phyloP scores from a whole-genome alignment of 1,140 invertebrate genomes.

The Drosophila melanogaster region DNA sequence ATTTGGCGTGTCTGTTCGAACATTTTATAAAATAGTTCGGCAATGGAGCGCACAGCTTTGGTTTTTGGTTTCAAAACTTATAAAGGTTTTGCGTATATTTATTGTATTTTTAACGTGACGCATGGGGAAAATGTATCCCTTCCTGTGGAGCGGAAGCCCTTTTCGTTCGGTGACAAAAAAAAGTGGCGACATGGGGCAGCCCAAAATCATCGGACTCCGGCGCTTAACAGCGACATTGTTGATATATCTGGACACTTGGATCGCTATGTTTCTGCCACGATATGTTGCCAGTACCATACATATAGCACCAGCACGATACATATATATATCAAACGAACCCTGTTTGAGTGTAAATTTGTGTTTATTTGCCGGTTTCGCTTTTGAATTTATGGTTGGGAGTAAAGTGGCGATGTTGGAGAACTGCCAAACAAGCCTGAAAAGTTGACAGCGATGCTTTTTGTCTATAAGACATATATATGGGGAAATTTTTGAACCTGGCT shows the following conservation, averaged over 20 bases:
- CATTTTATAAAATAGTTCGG: constrained; percentile 53
- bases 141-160: constrained; percentile 33
- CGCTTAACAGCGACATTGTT: constrained; percentile 66
- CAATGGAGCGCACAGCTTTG: constrained; percentile 40
- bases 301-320: no score
- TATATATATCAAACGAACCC: not conserved
- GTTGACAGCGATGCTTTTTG: constrained; percentile 22
- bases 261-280: constrained; percentile 44
- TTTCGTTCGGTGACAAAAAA: constrained; percentile 28
- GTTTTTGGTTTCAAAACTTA: constrained; percentile 38
- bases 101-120: constrained; percentile 42
- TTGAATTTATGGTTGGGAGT: constrained; percentile 37
- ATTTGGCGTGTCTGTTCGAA: constrained; percentile 10
- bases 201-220: constrained; percentile 21
- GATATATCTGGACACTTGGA: constrained; percentile 71
- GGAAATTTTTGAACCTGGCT: not conserved
- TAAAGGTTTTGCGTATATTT: constrained; percentile 21
- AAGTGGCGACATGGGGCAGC: constrained; percentile 15
- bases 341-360: constrained; percentile 16
- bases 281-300: constrained; percentile 37
- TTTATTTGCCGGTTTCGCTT: constrained; percentile 35
- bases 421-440: constrained; percentile 29
- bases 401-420: constrained; percentile 5
- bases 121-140: constrained; percentile 41
- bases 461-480: constrained; percentile 14